These are phyloP conservation scores for Sebastes flavidus DNA, from an alignment of 2,797 vertebrate species.

Conservation along the genomic window DNA sequence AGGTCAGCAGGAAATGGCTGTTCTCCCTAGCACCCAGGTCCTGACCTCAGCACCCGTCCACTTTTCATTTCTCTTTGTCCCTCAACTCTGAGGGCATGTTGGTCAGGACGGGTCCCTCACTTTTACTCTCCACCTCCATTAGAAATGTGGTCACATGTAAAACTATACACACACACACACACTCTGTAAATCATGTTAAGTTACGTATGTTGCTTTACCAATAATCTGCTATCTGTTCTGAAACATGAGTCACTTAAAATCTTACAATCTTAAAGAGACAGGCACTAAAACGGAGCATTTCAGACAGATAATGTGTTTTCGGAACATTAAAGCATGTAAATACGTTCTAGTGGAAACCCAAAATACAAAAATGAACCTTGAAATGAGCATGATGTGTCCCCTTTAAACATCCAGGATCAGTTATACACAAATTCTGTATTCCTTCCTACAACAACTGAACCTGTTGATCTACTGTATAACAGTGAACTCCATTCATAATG, in stretches of 20 bases:
- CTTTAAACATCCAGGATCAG: neutral
- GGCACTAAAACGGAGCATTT: rapidly evolving
- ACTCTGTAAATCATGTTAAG: neutral
- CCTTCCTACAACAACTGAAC: neutral
- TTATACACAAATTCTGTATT: too few relatives aligned
- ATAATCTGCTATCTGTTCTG: neutral
- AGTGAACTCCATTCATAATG: neutral
- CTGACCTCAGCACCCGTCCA: slow-evolving; percentile 61
- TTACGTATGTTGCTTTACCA: neutral
- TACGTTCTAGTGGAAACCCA: too few relatives aligned
- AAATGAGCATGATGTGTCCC: too few relatives aligned
- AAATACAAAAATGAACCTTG: too few relatives aligned
- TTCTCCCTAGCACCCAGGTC: slow-evolving; percentile 73
- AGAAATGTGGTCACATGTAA: neutral
- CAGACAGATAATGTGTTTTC: too few relatives aligned
- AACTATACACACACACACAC: neutral
- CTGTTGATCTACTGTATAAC: neutral
- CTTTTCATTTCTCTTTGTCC: slow-evolving; percentile 77
- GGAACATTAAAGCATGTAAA: too few relatives aligned
- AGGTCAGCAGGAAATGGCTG: slow-evolving; percentile 85
- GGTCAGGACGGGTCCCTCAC: slow-evolving; percentile 12
- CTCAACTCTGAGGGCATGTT: slow-evolving; percentile 10
- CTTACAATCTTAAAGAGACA: neutral
- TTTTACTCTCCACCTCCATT: slow-evolving; percentile 19
- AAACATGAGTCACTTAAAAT: neutral